Evolutionary conservation across 2,888 invertebrate genomes (phyloP).

Genomic region (Xanthia icteritia): DNA sequence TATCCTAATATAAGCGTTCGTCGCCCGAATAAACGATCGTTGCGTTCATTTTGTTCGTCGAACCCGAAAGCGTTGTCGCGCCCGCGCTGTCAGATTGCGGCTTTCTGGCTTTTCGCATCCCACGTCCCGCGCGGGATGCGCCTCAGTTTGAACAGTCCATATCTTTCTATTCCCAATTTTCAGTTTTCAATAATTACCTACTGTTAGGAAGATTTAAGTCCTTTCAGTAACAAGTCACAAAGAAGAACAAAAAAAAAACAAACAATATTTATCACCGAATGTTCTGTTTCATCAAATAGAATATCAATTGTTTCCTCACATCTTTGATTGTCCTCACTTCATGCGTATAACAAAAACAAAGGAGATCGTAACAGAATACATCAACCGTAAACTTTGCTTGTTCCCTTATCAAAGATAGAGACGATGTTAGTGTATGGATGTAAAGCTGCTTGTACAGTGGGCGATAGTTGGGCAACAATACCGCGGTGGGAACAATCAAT

Average conservation of each 20-base stretch:
- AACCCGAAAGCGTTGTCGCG: neutral
- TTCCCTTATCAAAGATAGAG: slow-evolving; percentile 69
- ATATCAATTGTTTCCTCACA: slow-evolving; percentile 62
- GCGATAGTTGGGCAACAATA: slow-evolving; percentile 16
- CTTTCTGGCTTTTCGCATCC: too few relatives aligned
- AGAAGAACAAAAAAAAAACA: slow-evolving; percentile 1
- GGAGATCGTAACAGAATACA: slow-evolving; percentile 74
- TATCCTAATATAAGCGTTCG: too few relatives aligned
- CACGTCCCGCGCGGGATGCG: too few relatives aligned
- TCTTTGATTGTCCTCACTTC: slow-evolving; percentile 69
- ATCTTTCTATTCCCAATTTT: neutral
- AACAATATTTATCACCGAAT: slow-evolving; percentile 29
- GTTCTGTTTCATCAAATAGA: slow-evolving; percentile 48
- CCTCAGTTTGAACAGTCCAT: neutral
- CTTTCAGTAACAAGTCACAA: neutral
- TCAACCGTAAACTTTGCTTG: slow-evolving; percentile 76
- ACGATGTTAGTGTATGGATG: slow-evolving; percentile 56
- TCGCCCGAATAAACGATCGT: too few relatives aligned
- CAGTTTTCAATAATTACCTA: neutral
- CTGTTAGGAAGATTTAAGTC: too few relatives aligned
- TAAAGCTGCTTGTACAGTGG: slow-evolving; percentile 10
- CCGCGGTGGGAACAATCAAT: neutral
- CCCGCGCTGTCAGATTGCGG: neutral
- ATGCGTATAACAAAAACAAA: slow-evolving; percentile 75
- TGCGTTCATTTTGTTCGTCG: too few relatives aligned